A percentile compares a stretch with the other conserved stretches of the same genome.
Evolutionary conservation across 2,797 vertebrate genomes (phyloP).

Genomic region (Sebastes nivosus): DNA sequence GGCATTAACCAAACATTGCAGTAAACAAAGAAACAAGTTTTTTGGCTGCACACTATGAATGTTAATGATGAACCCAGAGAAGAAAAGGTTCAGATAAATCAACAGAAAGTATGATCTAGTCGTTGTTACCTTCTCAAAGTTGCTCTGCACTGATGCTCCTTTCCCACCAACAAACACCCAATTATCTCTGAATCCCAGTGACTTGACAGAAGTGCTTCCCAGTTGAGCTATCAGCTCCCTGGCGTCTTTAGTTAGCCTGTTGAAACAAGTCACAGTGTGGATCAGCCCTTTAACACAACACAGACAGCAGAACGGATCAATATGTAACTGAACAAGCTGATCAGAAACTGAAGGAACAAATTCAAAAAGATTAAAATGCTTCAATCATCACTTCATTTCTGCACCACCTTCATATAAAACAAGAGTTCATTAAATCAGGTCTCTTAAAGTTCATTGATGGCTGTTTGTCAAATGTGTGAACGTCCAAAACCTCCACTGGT

Average conservation of each 20-base stretch:
- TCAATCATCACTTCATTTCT: too few relatives aligned
- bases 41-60: too few relatives aligned
- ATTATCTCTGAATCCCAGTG: constrained; percentile 89
- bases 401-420: too few relatives aligned
- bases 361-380: too few relatives aligned
- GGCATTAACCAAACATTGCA: too few relatives aligned
- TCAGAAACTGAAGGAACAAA: too few relatives aligned
- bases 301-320: neutral
- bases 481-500: too few relatives aligned
- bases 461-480: too few relatives aligned
- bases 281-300: neutral
- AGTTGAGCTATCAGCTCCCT: constrained; percentile 84
- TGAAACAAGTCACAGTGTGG: neutral
- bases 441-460: too few relatives aligned
- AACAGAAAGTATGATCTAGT: neutral
- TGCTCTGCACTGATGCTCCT: constrained; percentile 81
- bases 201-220: constrained; percentile 83
- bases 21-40: too few relatives aligned
- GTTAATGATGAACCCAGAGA: too few relatives aligned
- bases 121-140: constrained; percentile 88
- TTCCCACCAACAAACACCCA: constrained; percentile 95
- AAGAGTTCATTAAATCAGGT: too few relatives aligned
- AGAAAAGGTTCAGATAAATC: neutral
- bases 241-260: constrained; percentile 86
- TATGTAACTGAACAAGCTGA: neutral